Evolutionary conservation across 2,113 vertebrate species (phyloP).

Genomic region (Trochalopteron elliotii): DNA sequence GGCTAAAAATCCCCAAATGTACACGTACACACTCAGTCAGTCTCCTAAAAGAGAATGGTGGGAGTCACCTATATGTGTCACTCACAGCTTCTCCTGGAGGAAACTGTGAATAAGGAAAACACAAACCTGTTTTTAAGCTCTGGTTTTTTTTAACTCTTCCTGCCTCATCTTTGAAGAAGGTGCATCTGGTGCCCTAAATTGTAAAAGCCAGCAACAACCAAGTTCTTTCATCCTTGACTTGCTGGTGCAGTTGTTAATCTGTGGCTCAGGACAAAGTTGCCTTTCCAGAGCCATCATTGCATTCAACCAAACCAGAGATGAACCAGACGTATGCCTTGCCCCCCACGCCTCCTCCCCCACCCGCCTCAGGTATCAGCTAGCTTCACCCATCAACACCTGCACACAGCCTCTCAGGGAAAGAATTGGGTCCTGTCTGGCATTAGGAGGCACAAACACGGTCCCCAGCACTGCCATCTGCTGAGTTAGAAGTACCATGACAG

Average conservation of each 20-base stretch:
- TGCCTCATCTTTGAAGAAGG: not conserved
- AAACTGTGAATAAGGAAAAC: not conserved
- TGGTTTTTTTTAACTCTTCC: not conserved
- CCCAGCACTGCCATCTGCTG: not conserved
- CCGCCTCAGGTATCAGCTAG: not conserved
- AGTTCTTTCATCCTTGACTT: not conserved
- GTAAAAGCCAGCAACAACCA: not conserved
- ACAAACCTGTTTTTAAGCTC: not conserved
- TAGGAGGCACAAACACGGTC: not conserved
- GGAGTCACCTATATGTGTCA: not conserved
- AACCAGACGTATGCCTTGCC: fast-evolving
- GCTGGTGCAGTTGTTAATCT: not conserved
- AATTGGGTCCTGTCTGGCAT: not conserved
- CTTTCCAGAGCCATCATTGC: not conserved
- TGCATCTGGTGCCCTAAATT: not conserved
- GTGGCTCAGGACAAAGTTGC: not conserved
- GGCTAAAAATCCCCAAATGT: not conserved
- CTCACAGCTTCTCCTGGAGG: not conserved
- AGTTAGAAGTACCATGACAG: not conserved
- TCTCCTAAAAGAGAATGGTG: not conserved
- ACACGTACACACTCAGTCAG: not conserved
- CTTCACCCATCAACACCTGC: not conserved
- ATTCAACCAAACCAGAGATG: not conserved
- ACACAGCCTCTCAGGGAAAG: not conserved
- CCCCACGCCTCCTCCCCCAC: not conserved